These are phyloP conservation scores for Cydia fagiglandana DNA, from an alignment of 1,140 invertebrate genomes.

Conservation along the genomic window DNA sequence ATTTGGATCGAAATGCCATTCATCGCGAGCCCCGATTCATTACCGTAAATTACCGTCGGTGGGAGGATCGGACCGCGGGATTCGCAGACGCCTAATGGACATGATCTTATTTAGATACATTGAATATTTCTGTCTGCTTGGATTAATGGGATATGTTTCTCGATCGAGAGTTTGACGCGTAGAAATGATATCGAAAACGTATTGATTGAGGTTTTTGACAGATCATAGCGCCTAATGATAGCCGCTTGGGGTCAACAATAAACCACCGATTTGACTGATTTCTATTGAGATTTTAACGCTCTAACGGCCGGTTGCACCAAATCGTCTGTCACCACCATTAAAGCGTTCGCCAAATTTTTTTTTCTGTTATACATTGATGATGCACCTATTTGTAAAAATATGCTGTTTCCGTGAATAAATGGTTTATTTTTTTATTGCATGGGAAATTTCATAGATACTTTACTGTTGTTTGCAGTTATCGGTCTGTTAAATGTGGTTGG, in stretches of 20 bases:
- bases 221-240: not conserved
- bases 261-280: not conserved
- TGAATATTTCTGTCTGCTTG: conserved; percentile 5
- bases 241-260: not conserved
- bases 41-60: conserved; percentile 14
- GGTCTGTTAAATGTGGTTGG: too few relatives aligned
- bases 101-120: conserved; percentile 27
- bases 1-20: conserved; percentile 13
- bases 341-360: too few relatives aligned
- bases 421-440: too few relatives aligned
- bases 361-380: too few relatives aligned
- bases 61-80: conserved; percentile 18
- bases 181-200: not conserved
- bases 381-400: too few relatives aligned
- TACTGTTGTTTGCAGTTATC: too few relatives aligned
- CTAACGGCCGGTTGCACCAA: too few relatives aligned
- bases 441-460: too few relatives aligned
- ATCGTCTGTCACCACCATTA: too few relatives aligned
- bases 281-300: too few relatives aligned
- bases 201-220: not conserved
- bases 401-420: too few relatives aligned
- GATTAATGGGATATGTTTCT: not conserved
- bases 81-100: conserved; percentile 16
- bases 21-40: conserved; percentile 10
- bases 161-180: not conserved